These are phyloP conservation scores for Heliconius congener DNA, from an alignment of 1,140 invertebrate genomes.

Conservation along the genomic window DNA sequence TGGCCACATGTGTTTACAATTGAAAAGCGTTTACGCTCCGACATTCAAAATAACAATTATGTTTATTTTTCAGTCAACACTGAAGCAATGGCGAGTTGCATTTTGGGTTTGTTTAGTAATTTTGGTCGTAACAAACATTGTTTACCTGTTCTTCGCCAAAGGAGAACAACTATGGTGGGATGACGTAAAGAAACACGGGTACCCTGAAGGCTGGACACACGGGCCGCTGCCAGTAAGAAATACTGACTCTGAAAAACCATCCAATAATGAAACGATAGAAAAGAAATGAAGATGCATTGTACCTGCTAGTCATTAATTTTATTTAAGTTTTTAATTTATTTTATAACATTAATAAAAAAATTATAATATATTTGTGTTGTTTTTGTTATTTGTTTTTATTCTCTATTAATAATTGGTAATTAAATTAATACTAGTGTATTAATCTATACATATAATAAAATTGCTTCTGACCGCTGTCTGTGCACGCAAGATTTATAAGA, in stretches of 20 bases:
- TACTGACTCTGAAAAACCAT: conserved; percentile 54
- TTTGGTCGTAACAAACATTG: conserved; percentile 86
- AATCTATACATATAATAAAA: too few relatives aligned
- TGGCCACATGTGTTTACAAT: too few relatives aligned
- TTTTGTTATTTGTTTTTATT: neutral
- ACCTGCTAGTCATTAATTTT: conserved; percentile 23
- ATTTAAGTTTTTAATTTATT: conserved; percentile 36
- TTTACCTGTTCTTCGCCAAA: conserved; percentile 87
- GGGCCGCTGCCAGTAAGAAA: conserved; percentile 55
- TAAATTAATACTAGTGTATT: too few relatives aligned
- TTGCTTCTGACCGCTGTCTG: too few relatives aligned
- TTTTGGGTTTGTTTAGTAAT: conserved; percentile 91
- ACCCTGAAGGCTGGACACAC: conserved; percentile 65
- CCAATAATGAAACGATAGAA: conserved; percentile 46
- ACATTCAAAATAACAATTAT: neutral
- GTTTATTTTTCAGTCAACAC: conserved; percentile 83
- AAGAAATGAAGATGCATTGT: conserved; percentile 44
- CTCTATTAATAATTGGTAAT: too few relatives aligned
- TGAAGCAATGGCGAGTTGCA: conserved; percentile 89
- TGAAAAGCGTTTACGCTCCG: too few relatives aligned
- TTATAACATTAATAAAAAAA: conserved; percentile 5
- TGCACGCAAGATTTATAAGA: too few relatives aligned
- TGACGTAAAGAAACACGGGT: conserved; percentile 75
- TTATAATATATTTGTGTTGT: too few relatives aligned
- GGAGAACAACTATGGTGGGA: conserved; percentile 88